Evolutionary conservation across 2,888 invertebrate genomes (phyloP).

Genomic region (Herminia tarsipennalis): DNA sequence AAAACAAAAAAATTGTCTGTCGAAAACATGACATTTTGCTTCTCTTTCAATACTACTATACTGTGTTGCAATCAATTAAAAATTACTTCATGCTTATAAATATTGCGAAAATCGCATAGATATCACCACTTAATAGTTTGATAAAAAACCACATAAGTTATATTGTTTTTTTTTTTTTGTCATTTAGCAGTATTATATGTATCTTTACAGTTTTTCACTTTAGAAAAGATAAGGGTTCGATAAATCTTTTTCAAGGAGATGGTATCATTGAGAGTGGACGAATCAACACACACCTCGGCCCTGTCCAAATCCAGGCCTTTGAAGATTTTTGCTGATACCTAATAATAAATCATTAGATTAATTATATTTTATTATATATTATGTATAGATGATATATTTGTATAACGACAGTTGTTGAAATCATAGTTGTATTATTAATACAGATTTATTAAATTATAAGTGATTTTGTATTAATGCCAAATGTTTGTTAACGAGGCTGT

Average conservation of each 20-base stretch:
- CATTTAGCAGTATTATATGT: constrained; percentile 53
- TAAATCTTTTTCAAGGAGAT: constrained; percentile 77
- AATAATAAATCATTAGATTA: constrained; percentile 36
- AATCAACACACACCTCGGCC: constrained; percentile 25
- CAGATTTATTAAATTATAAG: constrained; percentile 42
- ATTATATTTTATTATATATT: constrained; percentile 32
- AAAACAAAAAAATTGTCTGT: too few species aligned
- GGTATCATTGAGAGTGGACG: constrained; percentile 45
- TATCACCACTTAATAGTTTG: not conserved
- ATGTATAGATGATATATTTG: constrained; percentile 44
- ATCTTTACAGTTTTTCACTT: constrained; percentile 80
- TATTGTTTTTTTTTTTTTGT: constrained; percentile 22
- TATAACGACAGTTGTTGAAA: constrained; percentile 42
- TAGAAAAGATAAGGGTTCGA: constrained; percentile 80
- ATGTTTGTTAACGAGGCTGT: constrained; percentile 57
- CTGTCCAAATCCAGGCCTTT: constrained; percentile 41
- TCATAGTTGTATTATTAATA: constrained; percentile 43
- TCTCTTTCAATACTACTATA: not conserved
- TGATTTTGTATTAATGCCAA: constrained; percentile 49
- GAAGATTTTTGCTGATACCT: constrained; percentile 55
- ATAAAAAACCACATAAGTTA: constrained; percentile 4
- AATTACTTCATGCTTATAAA: not conserved
- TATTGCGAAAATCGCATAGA: not conserved
- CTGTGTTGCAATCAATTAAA: not conserved
- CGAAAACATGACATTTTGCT: not conserved